Evolutionary conservation across 92 coral and sea anemone species (phyloP), one percentile per base, ranked within the genome.

Genomic region (Desmophyllum pertusum): DNA sequence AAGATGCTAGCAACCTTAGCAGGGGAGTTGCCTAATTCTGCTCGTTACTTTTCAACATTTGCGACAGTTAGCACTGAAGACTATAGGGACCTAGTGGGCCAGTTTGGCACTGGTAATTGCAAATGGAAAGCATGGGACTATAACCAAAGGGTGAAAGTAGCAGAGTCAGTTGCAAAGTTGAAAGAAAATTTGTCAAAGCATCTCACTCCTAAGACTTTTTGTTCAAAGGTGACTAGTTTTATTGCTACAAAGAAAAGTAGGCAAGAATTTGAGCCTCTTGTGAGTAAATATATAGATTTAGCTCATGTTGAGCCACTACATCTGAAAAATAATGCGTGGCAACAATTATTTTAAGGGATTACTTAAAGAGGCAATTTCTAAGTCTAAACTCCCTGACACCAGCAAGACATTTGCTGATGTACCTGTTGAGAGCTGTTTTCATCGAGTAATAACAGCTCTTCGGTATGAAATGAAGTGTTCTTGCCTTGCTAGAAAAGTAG

Each of bases 361-460:
- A 30, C 70, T 85, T 48, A 84, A 91, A 40, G 92, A 76, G 86
- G 90, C 88, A 53, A 80, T 81, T 45, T 76, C 84, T 33, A 86
- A 90, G 84, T 81, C 91, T 29, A 73, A 62, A 17, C 80, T 88
- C 63, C 87, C 91, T 70, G 85, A 75, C 38, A 78, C 72, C 70
- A 75, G 86, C 74, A 87, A 72, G 66, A 77, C 73, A 25, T 87
- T 91, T 87, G 67, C 88, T 70, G 91, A 87, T 73, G 89, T 91
- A 57, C 91, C 91, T 18, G 55, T 14, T 18, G 85, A 84, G 27
- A 77, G 77, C 85, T 68, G 83, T 79, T 84, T 89, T 89, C 77
- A 65, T 68, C 40, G 79, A 81, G 62, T 89, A 70, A 63, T 85
- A 81, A 83, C 68, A 6, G 81, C 88, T 51, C 79, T 88, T 72